Evolutionary conservation across 2,113 vertebrate genomes (phyloP), one percentile per base, ranked within the genome.

Genomic region (Regulus satrapa): DNA sequence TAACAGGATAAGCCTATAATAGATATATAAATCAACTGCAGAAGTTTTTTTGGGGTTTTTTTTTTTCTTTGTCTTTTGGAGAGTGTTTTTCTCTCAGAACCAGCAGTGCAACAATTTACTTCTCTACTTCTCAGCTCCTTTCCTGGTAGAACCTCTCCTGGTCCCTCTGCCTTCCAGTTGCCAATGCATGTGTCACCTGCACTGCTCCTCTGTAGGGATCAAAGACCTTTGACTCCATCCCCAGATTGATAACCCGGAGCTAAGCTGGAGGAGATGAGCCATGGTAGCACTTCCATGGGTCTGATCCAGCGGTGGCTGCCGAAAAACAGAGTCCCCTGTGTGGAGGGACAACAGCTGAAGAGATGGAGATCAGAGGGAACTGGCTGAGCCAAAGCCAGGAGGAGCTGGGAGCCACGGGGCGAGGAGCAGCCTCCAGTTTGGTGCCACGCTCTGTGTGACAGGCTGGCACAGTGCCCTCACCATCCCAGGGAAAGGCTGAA

Each of bases 1-100:
- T 93, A 92, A 83, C 63, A 85, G 95, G 93, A 96, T 88, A 94
- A 94, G 88, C 88, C 67, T 62, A 51, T 91, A 95, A 95, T 88
- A 95, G 85, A 86, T 95, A 93, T 73, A 94, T 77, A 95, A 96
- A 94, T 89, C 87, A 94, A 71, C 54, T 2, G 0, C 68, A 88
- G 67, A 90, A 40, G 4, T 18, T 28, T 24, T 38, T 38, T 46
- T n/a, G 24, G 29, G 25, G 17, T n/a, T 16, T 29, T 26, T 16
- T 18, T 38, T 73, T 18, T 25, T 31, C 14, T 81, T 21, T 9
- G 23, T 40, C 34, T 56, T 78, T 66, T 24, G 8, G 21, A 63
- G 46, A 28, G 5, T 8, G 8, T 45, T 87, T 79, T 82, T 36
- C 38, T 76, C 73, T 73, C 78, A 24, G 34, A 89, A 91, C 29